phyloP scores from a whole-genome alignment of 2,888 invertebrate genomes.

The Rutpela maculata region DNA sequence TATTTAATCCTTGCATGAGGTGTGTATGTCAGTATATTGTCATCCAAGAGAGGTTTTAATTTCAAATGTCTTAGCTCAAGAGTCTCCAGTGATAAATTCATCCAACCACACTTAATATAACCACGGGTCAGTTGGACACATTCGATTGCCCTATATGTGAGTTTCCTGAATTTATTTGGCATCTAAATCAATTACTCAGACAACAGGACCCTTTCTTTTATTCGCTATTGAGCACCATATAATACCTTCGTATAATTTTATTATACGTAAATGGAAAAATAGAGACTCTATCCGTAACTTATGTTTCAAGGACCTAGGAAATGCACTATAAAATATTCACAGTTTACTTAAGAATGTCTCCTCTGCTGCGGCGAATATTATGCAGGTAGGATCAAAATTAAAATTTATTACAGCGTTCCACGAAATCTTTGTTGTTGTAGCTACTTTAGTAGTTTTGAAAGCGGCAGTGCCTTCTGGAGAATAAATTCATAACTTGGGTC shows the following conservation, averaged over 20 bases:
- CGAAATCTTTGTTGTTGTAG: too few species aligned
- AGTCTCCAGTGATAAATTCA: background rate
- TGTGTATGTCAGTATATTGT: too few species aligned
- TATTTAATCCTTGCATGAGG: too few species aligned
- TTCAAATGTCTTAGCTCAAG: background rate
- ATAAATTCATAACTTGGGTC: too few species aligned
- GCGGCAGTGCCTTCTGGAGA: too few species aligned
- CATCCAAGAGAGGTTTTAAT: background rate
- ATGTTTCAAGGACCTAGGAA: background rate
- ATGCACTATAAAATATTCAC: background rate
- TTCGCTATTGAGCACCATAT: background rate
- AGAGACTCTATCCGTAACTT: slow-evolving; percentile 2
- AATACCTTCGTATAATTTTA: slow-evolving; percentile 27
- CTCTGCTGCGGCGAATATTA: background rate
- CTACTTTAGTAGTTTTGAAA: too few species aligned
- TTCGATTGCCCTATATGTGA: background rate
- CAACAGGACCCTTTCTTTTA: slow-evolving; percentile 6
- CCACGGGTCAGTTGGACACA: background rate
- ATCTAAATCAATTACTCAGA: slow-evolving; percentile 8
- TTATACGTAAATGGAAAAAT: slow-evolving; percentile 5
- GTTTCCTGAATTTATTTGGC: slow-evolving; percentile 13
- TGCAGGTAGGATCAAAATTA: background rate
- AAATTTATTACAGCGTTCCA: too few species aligned
- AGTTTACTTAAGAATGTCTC: background rate
- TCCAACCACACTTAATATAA: background rate